Percentiles rank a stretch among this genome's conserved stretches.
Evolutionary conservation across 2,888 invertebrate genomes (phyloP).

Genomic region (Harmothoe impar): DNA sequence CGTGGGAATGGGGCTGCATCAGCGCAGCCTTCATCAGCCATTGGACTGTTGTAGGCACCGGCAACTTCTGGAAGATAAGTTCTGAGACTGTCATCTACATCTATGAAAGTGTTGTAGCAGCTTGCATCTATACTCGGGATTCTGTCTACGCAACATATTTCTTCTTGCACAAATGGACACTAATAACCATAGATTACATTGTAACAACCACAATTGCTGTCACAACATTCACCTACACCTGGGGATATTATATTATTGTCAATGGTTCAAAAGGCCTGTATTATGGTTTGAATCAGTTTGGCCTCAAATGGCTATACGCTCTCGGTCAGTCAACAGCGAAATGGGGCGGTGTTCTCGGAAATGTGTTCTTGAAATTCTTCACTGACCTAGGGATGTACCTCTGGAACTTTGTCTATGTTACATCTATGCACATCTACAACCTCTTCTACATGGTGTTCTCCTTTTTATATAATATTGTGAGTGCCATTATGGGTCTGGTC

Average conservation of each 20-base stretch:
- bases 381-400: constrained; percentile 67
- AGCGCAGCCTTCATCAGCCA: constrained; percentile 38
- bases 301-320: constrained; percentile 62
- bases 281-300: constrained; percentile 66
- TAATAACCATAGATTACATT: constrained; percentile 5
- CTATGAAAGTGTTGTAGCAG: background rate
- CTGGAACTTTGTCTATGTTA: constrained; percentile 65
- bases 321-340: constrained; percentile 19
- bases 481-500: constrained; percentile 64
- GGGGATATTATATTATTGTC: constrained; percentile 58
- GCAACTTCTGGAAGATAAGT: background rate
- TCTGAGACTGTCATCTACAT: constrained; percentile 3
- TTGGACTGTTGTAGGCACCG: constrained; percentile 51
- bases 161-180: constrained; percentile 41
- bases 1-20: constrained; percentile 37
- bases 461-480: constrained; percentile 67
- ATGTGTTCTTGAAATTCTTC: constrained; percentile 68
- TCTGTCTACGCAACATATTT: background rate
- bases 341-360: constrained; percentile 62
- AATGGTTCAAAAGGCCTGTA: constrained; percentile 63
- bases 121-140: constrained; percentile 18
- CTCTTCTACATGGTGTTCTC: constrained; percentile 67
- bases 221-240: constrained; percentile 53
- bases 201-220: constrained; percentile 43
- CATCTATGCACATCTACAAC: constrained; percentile 67